phyloP scores from a whole-genome alignment of 1,140 invertebrate species.

The Drosophila nasuta region DNA sequence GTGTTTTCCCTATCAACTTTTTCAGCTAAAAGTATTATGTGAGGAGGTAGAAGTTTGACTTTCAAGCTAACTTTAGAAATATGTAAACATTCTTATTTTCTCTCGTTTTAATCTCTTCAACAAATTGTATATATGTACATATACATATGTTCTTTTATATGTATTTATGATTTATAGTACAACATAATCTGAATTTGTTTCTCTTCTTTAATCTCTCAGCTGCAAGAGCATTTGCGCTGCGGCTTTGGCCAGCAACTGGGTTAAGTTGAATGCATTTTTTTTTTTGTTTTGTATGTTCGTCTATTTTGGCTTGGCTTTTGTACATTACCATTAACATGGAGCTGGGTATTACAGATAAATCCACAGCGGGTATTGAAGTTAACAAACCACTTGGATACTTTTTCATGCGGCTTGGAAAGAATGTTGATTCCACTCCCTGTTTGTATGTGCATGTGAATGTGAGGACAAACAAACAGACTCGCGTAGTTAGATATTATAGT shows the following conservation, averaged over 20 bases:
- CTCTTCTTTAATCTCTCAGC: background rate
- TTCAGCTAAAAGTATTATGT: no score
- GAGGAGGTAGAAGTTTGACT: no score
- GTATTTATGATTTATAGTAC: no score
- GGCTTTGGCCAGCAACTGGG: slow-evolving; percentile 13
- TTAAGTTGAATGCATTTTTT: slow-evolving; percentile 21
- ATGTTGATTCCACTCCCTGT: slow-evolving; percentile 84
- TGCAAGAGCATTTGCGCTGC: slow-evolving; percentile 22
- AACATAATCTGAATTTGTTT: background rate
- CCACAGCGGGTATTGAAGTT: slow-evolving; percentile 84
- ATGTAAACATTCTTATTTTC: no score
- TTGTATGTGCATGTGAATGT: slow-evolving; percentile 47
- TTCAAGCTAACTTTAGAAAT: no score
- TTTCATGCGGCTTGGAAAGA: slow-evolving; percentile 84
- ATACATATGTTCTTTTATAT: no score
- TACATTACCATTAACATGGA: slow-evolving; percentile 85
- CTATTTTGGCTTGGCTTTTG: slow-evolving; percentile 43
- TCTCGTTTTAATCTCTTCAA: background rate
- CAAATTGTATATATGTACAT: background rate
- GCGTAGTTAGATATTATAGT: slow-evolving; percentile 54
- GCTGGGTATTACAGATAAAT: slow-evolving; percentile 84
- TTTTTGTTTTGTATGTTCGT: slow-evolving; percentile 26
- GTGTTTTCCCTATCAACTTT: no score
- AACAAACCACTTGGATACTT: slow-evolving; percentile 85
- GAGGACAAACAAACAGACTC: slow-evolving; percentile 55